A percentile compares a stretch with the other conserved stretches of the same genome.
These are phyloP conservation scores for Ditula angustiorana DNA, from an alignment of 2,888 invertebrate species.

Conservation along the genomic window DNA sequence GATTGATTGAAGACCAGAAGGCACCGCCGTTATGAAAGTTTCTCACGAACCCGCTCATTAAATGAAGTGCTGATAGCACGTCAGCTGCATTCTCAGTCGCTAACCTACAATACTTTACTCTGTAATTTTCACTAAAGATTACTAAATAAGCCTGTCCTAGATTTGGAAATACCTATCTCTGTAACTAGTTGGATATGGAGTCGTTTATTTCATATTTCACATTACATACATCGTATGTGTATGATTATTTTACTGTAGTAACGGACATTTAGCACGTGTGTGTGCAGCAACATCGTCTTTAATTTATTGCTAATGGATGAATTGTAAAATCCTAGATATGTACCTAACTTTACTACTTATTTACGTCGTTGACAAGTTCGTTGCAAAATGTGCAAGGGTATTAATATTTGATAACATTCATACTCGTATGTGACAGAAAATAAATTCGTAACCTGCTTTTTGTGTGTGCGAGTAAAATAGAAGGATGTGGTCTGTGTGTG, in stretches of 20 bases:
- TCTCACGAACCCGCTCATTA: slow-evolving; percentile 52
- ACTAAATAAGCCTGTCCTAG: slow-evolving; percentile 26
- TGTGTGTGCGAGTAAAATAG: too few species aligned
- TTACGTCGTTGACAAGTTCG: too few species aligned
- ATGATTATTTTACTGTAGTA: neutral
- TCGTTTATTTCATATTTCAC: slow-evolving; percentile 1
- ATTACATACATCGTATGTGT: neutral
- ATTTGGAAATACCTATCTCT: slow-evolving; percentile 16
- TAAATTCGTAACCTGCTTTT: too few species aligned
- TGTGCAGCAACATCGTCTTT: neutral
- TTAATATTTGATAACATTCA: too few species aligned
- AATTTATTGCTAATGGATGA: neutral
- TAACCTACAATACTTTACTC: slow-evolving; percentile 10
- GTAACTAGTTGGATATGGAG: too few species aligned
- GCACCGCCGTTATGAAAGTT: slow-evolving; percentile 48
- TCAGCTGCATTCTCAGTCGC: slow-evolving; percentile 9
- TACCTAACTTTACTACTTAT: neutral
- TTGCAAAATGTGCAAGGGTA: too few species aligned
- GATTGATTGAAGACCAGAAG: slow-evolving; percentile 37
- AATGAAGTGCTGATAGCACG: slow-evolving; percentile 46
- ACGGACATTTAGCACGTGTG: neutral
- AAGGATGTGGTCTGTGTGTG: too few species aligned
- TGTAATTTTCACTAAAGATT: slow-evolving; percentile 23
- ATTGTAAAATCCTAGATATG: neutral
- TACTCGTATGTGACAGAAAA: too few species aligned